Evolutionary conservation across 2,888 invertebrate genomes (phyloP).

Genomic region (Hymenopus coronatus): DNA sequence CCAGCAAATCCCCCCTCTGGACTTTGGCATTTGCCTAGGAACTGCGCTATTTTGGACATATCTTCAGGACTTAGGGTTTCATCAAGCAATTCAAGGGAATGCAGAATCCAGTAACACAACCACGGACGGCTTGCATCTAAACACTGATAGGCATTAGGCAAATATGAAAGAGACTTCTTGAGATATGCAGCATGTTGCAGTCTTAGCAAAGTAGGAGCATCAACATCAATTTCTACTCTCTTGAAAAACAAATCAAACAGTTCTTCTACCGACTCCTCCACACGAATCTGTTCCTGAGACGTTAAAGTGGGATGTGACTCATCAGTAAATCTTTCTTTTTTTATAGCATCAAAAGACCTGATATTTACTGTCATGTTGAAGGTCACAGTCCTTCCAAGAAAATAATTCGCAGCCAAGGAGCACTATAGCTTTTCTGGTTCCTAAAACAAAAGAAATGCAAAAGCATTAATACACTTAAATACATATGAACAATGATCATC

Average conservation of each 20-base stretch:
- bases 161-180: slow-evolving; percentile 61
- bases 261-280: slow-evolving; percentile 56
- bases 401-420: background rate
- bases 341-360: slow-evolving; percentile 44
- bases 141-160: slow-evolving; percentile 71
- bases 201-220: slow-evolving; percentile 60
- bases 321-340: slow-evolving; percentile 54
- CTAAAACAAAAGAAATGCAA: background rate
- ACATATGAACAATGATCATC: background rate
- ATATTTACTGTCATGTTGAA: slow-evolving; percentile 30
- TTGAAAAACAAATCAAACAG: slow-evolving; percentile 53
- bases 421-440: background rate
- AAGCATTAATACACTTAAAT: background rate
- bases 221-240: slow-evolving; percentile 52
- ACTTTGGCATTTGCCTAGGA: slow-evolving; percentile 70
- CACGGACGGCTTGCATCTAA: slow-evolving; percentile 95
- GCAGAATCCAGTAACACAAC: slow-evolving; percentile 96
- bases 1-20: slow-evolving; percentile 88
- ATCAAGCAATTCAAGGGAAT: slow-evolving; percentile 78
- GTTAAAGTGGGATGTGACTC: slow-evolving; percentile 59
- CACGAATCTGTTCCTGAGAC: slow-evolving; percentile 61
- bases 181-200: slow-evolving; percentile 64
- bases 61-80: slow-evolving; percentile 56
- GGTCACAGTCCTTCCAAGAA: background rate
- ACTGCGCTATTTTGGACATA: slow-evolving; percentile 55